Base-by-base conservation (phyloP, 2,888 invertebrate genomes). In the Athripsodes cinereus region DNA sequence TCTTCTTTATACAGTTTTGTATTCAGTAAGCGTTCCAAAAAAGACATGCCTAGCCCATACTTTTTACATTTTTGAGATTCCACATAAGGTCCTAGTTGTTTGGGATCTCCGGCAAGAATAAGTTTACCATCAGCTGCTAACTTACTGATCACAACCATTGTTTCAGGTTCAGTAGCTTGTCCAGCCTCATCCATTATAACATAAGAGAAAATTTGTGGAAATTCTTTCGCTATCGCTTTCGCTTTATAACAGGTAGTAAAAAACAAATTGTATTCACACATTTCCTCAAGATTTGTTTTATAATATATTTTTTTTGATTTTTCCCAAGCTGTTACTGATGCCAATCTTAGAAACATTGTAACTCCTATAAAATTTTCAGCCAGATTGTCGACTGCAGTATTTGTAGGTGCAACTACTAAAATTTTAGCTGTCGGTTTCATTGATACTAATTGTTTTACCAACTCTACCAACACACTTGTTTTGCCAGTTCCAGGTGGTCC, bases 141-240 rank as follows among this genome's bases (percentile, higher is more conserved):
- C 64, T 87, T 80, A 8, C 84, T 80, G 46, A 92, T 70, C 0
- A 95, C 88, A 64, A 94, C 84, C 81, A 96, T 81, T 52, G 88
- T 82, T 74, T 96, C 95, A 1, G 96, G 91, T 72, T 97, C 97
- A 0, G 87, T 88, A 6, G 91, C 88, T 72, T 96, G 95, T 0
- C 95, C 96, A 5, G 95, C 92, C 78, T 97, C 96, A 69, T 97
- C 96, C 11, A 97, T 79, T 60, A 96, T 80, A 0, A 94, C 81
- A 69, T 97, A 96, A 0, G 94, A 90, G 69, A 95, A 96, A 70
- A 96, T 94, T 1, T 3, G 26, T 26, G 87, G 90, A 58, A n/a
- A 13, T 8, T 16, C 40, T 16, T n/a, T n/a, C 40, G 13, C n/a
- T 40, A n/a, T 3, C 3, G 2, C 40, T 16, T n/a, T n/a, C 40